These are phyloP conservation scores for Burhinus oedicnemus DNA, from an alignment of 2,113 vertebrate genomes.

Conservation along the genomic window DNA sequence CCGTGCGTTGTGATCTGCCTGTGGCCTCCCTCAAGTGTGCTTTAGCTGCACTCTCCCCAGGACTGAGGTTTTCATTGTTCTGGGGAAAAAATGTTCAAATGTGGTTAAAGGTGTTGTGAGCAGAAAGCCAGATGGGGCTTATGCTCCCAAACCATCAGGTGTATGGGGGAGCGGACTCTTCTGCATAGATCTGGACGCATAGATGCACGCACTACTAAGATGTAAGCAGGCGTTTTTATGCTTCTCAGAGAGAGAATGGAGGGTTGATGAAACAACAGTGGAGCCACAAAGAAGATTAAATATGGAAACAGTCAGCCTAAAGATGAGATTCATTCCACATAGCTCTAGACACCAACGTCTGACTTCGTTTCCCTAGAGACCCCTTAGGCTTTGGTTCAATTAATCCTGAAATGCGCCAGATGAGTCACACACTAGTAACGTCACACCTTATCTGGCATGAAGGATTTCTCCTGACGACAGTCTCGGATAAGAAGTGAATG, in stretches of 20 bases:
- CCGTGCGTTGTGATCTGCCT: too few species aligned
- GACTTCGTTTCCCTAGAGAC: not conserved
- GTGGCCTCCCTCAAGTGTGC: not conserved
- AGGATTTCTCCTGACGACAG: not conserved
- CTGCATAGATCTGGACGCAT: rapidly evolving
- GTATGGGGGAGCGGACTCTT: not conserved
- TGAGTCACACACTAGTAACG: not conserved
- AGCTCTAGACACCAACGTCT: not conserved
- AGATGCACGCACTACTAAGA: not conserved
- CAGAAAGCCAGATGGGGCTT: rapidly evolving
- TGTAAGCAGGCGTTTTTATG: not conserved
- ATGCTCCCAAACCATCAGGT: not conserved
- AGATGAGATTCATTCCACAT: not conserved
- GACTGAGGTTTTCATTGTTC: not conserved
- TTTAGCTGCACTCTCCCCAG: too few species aligned
- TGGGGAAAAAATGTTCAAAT: not conserved
- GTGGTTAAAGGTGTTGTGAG: not conserved
- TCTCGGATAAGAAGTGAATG: not conserved
- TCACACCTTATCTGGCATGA: not conserved
- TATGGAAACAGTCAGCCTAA: not conserved
- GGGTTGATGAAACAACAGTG: not conserved
- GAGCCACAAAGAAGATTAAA: not conserved
- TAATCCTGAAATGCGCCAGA: not conserved
- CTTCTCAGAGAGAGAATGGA: not conserved
- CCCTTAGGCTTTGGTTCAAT: not conserved